Conservation (phyloP, 1,140 invertebrate species). For the Parapsyche elsis region DNA sequence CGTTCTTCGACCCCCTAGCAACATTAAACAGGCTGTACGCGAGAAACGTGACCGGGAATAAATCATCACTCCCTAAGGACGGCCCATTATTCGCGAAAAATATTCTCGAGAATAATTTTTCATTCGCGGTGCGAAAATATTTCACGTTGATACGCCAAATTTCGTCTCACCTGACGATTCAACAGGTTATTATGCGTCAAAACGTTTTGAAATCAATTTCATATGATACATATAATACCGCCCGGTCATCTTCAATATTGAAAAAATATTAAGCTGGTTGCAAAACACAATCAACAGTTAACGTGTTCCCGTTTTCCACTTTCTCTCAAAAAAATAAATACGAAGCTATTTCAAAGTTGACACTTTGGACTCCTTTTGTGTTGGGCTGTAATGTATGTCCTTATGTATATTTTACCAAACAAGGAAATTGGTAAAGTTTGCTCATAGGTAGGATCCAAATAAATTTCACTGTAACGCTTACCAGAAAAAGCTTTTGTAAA, state of each 20-base stretch:
- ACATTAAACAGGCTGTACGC: slow-evolving; percentile 35
- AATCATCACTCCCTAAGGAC: slow-evolving; percentile 35
- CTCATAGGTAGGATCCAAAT: slow-evolving; percentile 19
- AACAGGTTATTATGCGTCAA: no score
- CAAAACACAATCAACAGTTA: no score
- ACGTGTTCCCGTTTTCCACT: not conserved
- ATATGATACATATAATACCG: no score
- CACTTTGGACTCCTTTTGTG: slow-evolving; percentile 13
- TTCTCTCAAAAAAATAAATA: not conserved
- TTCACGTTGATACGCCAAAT: not conserved
- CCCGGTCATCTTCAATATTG: no score
- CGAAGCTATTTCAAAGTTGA: slow-evolving; percentile 12
- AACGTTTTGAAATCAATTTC: no score
- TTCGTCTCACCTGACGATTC: not conserved
- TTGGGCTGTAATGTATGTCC: slow-evolving; percentile 18
- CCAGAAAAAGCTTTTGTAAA: not conserved
- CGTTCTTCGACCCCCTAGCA: not conserved
- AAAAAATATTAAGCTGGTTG: no score
- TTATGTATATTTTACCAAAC: slow-evolving; percentile 23
- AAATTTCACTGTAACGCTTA: slow-evolving; percentile 2
- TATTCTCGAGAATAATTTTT: slow-evolving; percentile 7
- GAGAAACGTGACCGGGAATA: slow-evolving; percentile 44
- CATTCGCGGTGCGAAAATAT: slow-evolving; percentile 1
- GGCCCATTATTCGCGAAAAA: slow-evolving; percentile 6
- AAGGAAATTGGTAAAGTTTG: slow-evolving; percentile 30